Evolutionary conservation across 2,888 invertebrate species (phyloP).

Genomic region (Zootermopsis nevadensis): DNA sequence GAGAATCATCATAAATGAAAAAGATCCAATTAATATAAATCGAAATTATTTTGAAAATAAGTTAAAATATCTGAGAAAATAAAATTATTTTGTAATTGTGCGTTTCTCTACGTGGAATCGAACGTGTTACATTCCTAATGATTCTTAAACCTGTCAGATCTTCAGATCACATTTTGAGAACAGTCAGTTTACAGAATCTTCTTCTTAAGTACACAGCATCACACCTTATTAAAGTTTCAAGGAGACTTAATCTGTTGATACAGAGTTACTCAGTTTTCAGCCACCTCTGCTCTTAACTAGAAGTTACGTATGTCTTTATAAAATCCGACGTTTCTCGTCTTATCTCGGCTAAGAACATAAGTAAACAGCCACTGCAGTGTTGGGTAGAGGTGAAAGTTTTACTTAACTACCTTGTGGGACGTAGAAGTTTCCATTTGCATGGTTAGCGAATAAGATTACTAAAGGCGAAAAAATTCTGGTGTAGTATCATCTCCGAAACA

Average conservation of each 20-base stretch:
- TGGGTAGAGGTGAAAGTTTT: not conserved
- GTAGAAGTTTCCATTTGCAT: not conserved
- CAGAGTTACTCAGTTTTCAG: not conserved
- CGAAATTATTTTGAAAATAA: no score
- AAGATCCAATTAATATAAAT: no score
- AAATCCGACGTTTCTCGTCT: not conserved
- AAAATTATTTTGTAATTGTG: no score
- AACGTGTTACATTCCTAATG: no score
- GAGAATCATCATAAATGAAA: no score
- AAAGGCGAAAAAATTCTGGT: not conserved
- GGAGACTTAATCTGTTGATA: constrained; percentile 11
- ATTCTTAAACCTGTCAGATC: no score
- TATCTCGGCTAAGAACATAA: not conserved
- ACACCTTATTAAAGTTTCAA: constrained; percentile 25
- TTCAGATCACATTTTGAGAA: constrained; percentile 3
- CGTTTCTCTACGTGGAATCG: no score
- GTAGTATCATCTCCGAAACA: not conserved
- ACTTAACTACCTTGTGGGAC: not conserved
- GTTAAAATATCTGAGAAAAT: no score
- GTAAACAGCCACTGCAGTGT: not conserved
- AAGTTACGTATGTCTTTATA: constrained; percentile 20
- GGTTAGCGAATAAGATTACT: not conserved
- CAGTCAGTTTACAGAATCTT: not conserved
- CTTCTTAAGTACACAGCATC: not conserved
- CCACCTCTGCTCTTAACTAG: not conserved